These are phyloP conservation scores for Lethrus apterus DNA, from an alignment of 1,140 invertebrate genomes.

Conservation along the genomic window DNA sequence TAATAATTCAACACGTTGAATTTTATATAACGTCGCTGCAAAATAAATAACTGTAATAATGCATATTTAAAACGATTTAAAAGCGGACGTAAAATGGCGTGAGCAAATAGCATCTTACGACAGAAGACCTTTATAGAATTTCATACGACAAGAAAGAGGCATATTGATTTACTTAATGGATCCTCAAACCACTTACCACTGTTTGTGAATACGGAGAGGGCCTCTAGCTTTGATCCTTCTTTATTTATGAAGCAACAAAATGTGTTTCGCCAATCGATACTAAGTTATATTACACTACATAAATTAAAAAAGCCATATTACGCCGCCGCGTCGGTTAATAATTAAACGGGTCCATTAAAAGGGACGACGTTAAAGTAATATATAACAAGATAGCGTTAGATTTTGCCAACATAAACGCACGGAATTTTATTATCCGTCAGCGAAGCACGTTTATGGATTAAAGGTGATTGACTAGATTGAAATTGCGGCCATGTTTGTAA, in stretches of 20 bases:
- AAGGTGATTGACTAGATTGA: too few species aligned
- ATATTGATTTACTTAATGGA: constrained; percentile 26
- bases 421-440: too few species aligned
- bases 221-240: constrained; percentile 23
- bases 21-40: too few species aligned
- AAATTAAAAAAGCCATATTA: constrained; percentile 17
- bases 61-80: too few species aligned
- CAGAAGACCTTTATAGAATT: too few species aligned
- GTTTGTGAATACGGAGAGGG: constrained; percentile 22
- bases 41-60: too few species aligned
- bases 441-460: too few species aligned
- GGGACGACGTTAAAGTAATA: constrained; percentile 9
- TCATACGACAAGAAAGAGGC: constrained; percentile 2
- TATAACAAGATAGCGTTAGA: constrained; percentile 11
- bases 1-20: too few species aligned
- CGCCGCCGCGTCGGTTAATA: constrained; percentile 5
- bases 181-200: constrained; percentile 22
- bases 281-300: constrained; percentile 22
- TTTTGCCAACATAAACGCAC: too few species aligned
- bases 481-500: too few species aligned
- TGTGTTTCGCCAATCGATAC: constrained; percentile 23
- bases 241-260: constrained; percentile 25
- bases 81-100: too few species aligned
- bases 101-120: too few species aligned
- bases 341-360: constrained; percentile 16